These are phyloP conservation scores for Iselma pallidipennis DNA, from an alignment of 2,888 invertebrate species.

Conservation along the genomic window DNA sequence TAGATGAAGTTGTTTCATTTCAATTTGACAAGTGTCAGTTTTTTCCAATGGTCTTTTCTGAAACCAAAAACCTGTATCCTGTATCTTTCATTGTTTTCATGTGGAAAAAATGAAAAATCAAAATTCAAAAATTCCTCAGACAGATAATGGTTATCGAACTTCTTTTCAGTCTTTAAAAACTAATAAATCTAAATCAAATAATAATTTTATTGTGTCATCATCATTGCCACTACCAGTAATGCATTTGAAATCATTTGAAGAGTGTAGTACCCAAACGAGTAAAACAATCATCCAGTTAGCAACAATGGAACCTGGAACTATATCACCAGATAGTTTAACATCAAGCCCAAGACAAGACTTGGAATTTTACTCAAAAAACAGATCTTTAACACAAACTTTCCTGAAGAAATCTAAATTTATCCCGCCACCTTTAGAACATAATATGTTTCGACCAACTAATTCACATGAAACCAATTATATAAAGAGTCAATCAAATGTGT, in stretches of 20 bases:
- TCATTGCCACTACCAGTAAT: background rate
- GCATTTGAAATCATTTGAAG: background rate
- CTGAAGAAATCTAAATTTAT: conserved; percentile 29
- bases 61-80: background rate
- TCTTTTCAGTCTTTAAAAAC: too few species aligned
- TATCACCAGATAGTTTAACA: conserved; percentile 49
- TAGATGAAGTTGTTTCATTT: background rate
- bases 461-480: background rate
- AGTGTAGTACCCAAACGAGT: conserved; percentile 60
- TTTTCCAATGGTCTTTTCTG: too few species aligned
- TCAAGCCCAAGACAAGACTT: conserved; percentile 36
- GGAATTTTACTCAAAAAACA: background rate
- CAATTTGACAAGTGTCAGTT: background rate
- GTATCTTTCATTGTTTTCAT: background rate
- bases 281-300: conserved; percentile 62
- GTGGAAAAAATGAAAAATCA: background rate
- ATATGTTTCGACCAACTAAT: background rate
- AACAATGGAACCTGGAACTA: conserved; percentile 40
- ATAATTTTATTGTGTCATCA: background rate
- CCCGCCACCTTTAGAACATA: background rate
- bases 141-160: too few species aligned
- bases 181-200: background rate
- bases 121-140: background rate
- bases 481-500: conserved; percentile 8
- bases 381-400: conserved; percentile 40